Base-by-base conservation (phyloP, 2,888 invertebrate genomes). In the Andrena trimmerana region DNA sequence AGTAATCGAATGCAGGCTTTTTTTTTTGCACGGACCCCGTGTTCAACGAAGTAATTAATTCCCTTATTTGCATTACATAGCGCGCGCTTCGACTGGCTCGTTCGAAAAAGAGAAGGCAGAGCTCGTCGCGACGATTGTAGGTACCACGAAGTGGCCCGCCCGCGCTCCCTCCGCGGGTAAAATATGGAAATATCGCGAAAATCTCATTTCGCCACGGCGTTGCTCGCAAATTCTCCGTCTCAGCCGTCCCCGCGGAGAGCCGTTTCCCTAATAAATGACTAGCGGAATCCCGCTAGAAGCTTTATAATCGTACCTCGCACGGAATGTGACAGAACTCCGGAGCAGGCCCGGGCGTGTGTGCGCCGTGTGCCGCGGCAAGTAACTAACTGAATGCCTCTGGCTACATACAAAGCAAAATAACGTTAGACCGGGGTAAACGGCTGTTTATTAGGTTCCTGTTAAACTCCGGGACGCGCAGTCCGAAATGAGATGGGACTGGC, bases 381-480 rank as follows among this genome's bases (percentile, higher is more conserved):
- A 76, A 74, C 74, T 67, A 68, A 71, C 78, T 62, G 71, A 66
- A 75, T 42, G 83, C 84, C 84, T 54, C 71, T 31, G 78, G 78
- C 66, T 67, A 75, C 78, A 65, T 42, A 59, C 74, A 74, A 73
- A 81, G 69, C 75, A 63, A 76, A 82, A 84, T 84, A 85, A 84
- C 76, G 84, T 82, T 82, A 84, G 84, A 73, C 76, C n/a, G 57
- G 54, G 78, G 82, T 78, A 85, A 85, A 84, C 84, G 84, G 68
- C 78, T 85, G 84, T 84, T 85, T 84, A 85, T 85, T 85, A 85
- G 76, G 78, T 84, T 84, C 84, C 85, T 68, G 74, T 68, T 68
- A 78, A 84, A 84, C 78, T 84, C 82, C 13, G 57, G 60, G 54
- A 65, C 54, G 42, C 57, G 65, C 50, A 73, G 66, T 48, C 75